Conservation (phyloP, 2,888 invertebrate species). For the Tenthredo scrophulariae region DNA sequence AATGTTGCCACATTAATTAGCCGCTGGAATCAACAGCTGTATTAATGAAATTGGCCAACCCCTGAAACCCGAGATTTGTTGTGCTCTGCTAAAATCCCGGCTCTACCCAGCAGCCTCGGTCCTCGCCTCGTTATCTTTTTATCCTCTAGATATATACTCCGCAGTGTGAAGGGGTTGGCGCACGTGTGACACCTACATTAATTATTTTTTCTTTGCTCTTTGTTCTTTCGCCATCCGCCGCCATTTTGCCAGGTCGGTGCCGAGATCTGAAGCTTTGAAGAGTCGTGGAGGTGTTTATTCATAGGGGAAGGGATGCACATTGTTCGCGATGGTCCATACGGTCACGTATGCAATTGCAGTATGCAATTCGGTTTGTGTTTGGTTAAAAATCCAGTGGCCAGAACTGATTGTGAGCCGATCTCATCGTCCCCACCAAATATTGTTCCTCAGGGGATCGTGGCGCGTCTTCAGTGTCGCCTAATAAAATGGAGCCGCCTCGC, state of each 20-base stretch:
- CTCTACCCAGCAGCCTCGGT: background rate
- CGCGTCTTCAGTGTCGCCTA: conserved; percentile 71
- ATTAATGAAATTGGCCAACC: conserved; percentile 59
- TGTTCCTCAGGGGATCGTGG: conserved; percentile 2
- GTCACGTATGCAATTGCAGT: background rate
- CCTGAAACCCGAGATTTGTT: conserved; percentile 36
- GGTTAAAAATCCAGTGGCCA: background rate
- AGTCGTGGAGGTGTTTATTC: background rate
- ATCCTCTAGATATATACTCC: conserved; percentile 58
- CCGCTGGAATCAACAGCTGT: conserved; percentile 59
- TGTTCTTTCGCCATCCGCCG: conserved; percentile 60
- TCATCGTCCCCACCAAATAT: conserved; percentile 1
- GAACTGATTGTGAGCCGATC: background rate
- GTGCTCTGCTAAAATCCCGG: conserved; percentile 21
- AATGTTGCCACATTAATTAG: conserved; percentile 63
- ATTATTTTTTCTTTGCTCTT: conserved; percentile 73
- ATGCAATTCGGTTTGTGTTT: background rate
- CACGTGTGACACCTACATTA: conserved; percentile 73
- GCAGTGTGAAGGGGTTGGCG: conserved; percentile 57
- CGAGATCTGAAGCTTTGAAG: background rate
- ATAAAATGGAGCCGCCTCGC: conserved; percentile 72
- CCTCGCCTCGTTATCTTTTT: conserved; percentile 71
- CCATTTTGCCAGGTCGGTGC: conserved; percentile 59
- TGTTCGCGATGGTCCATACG: background rate
- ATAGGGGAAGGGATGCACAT: background rate